Percentiles rank a stretch among this genome's conserved stretches.
Evolutionary conservation across 2,888 invertebrate species (phyloP).

Genomic region (Neoaliturus tenellus): DNA sequence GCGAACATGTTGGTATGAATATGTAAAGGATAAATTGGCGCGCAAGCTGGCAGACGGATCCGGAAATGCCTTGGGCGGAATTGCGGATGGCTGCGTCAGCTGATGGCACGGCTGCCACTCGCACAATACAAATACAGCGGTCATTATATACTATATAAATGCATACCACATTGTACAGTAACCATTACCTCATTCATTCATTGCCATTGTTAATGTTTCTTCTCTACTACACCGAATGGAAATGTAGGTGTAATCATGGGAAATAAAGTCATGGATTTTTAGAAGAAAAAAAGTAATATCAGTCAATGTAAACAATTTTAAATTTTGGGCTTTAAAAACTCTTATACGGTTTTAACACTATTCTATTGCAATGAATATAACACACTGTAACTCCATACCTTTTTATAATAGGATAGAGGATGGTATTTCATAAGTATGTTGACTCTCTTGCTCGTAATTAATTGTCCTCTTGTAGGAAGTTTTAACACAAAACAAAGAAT

Average conservation of each 20-base stretch:
- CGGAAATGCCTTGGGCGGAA: slow-evolving; percentile 35
- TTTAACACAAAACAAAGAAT: no score
- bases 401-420: no score
- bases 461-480: no score
- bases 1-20: slow-evolving; percentile 30
- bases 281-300: no score
- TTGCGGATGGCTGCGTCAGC: slow-evolving; percentile 34
- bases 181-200: slow-evolving; percentile 29
- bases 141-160: slow-evolving; percentile 40
- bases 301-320: no score
- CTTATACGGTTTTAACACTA: no score
- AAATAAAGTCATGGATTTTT: no score
- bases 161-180: slow-evolving; percentile 14
- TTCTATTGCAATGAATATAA: no score
- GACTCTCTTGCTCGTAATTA: no score
- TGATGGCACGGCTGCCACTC: slow-evolving; percentile 39
- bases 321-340: no score
- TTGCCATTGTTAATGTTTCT: slow-evolving; percentile 12
- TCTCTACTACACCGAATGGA: not conserved
- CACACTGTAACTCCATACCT: no score
- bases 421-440: no score
- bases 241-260: not conserved
- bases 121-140: slow-evolving; percentile 31
- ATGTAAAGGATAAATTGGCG: slow-evolving; percentile 48
- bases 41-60: slow-evolving; percentile 37